Conservation (phyloP, 2,797 vertebrate species). For the Tapera naevia region DNA sequence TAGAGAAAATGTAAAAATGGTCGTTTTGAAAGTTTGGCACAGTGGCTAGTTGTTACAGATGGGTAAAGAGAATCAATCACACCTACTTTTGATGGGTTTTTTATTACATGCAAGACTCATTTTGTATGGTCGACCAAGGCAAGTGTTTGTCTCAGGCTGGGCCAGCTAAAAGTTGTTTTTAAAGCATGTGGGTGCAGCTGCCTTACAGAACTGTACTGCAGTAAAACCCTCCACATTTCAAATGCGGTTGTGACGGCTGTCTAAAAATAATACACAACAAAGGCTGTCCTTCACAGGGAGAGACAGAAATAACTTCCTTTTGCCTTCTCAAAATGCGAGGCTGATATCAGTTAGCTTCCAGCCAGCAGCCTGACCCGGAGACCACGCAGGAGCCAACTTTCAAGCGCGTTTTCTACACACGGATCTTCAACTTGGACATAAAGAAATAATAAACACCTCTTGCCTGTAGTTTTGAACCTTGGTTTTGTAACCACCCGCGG, state of each 20-base stretch:
- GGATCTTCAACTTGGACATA: neutral
- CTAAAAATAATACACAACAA: constrained; percentile 46
- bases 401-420: neutral
- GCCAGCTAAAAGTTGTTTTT: neutral
- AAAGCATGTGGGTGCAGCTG: neutral
- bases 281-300: neutral
- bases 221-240: neutral
- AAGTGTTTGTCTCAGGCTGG: neutral
- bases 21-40: neutral
- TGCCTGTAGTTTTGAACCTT: neutral
- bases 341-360: neutral
- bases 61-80: no score
- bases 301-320: neutral
- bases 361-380: neutral
- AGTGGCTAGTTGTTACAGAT: neutral
- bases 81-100: neutral
- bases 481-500: constrained; percentile 5
- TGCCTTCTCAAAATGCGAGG: neutral
- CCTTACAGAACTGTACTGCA: neutral
- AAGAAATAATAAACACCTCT: neutral
- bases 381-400: neutral
- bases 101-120: neutral
- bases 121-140: neutral
- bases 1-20: neutral
- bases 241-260: neutral